Percentiles rank a stretch among this genome's conserved stretches.
Conservation (phyloP, 2,797 vertebrate species). For the Acridotheres tristis region DNA sequence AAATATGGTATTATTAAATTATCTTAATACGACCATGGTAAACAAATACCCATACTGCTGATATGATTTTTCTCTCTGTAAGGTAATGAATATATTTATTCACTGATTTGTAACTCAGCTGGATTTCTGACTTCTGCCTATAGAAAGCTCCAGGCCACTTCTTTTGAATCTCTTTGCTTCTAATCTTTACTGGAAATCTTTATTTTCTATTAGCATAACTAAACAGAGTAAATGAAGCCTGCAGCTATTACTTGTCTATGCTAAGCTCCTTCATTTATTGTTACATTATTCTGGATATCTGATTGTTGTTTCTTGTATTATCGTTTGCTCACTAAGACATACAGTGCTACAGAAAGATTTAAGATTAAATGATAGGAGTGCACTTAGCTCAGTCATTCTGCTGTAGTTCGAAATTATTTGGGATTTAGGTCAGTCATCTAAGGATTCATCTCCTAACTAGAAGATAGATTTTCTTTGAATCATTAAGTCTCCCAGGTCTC, state of each 20-base stretch:
- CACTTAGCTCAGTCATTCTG: neutral
- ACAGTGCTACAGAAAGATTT: neutral
- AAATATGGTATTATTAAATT: conserved; percentile 11
- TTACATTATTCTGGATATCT: neutral
- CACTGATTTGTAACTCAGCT: neutral
- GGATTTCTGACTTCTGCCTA: neutral
- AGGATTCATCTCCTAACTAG: conserved; percentile 36
- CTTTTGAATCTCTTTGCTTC: neutral
- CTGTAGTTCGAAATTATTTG: neutral
- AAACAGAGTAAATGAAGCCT: conserved; percentile 10
- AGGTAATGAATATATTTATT: neutral
- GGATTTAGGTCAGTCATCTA: conserved; percentile 28
- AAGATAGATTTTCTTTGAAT: conserved; percentile 20
- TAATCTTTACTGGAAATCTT: conserved; percentile 13
- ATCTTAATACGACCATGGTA: neutral
- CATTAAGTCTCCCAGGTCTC: conserved; percentile 6
- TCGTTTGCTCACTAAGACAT: neutral
- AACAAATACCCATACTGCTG: neutral
- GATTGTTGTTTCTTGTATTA: neutral
- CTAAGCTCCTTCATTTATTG: conserved; percentile 5
- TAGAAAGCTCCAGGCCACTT: conserved; percentile 6
- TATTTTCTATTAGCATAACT: conserved; percentile 15
- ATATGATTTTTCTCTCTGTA: neutral
- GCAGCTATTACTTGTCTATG: neutral
- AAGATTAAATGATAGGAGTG: neutral